Conservation (phyloP, 37 sponge, comb jelly and placozoan genomes). For the Chondrosia reniformis region DNA sequence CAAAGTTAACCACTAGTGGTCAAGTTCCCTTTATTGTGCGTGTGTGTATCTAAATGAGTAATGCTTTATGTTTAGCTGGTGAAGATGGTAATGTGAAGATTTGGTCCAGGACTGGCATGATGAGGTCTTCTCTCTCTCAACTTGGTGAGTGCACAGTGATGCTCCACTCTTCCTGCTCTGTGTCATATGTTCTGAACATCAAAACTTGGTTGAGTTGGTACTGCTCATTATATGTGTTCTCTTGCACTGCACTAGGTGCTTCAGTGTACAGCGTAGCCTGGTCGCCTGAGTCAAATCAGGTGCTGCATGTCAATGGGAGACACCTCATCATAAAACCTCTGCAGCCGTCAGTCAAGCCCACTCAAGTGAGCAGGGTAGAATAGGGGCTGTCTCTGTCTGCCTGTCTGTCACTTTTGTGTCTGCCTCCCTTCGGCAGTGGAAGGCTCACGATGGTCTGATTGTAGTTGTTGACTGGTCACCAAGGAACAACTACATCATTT, state of each 20-base stretch:
- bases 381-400: no score
- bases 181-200: no score
- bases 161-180: no score
- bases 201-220: not conserved
- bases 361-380: conserved; percentile 24
- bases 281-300: conserved; percentile 91
- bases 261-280: conserved; percentile 87
- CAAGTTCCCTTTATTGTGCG: not conserved
- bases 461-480: conserved; percentile 87
- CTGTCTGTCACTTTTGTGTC: no score
- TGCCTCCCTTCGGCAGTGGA: conserved; percentile 59
- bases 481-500: conserved; percentile 75
- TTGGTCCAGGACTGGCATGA: conserved; percentile 93
- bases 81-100: conserved; percentile 94
- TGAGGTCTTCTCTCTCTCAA: conserved; percentile 81
- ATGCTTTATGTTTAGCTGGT: conserved; percentile 57
- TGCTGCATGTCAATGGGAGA: conserved; percentile 78
- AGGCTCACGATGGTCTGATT: conserved; percentile 91
- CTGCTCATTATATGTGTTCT: no score
- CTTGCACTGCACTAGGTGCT: conserved; percentile 33
- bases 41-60: not conserved
- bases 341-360: conserved; percentile 77
- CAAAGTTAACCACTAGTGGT: not conserved
- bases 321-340: conserved; percentile 84
- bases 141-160: conserved; percentile 43